A percentile compares a stretch with the other conserved stretches of the same genome.
phyloP scores from a whole-genome alignment of 2,888 invertebrate genomes.

The Chirona hameri region DNA sequence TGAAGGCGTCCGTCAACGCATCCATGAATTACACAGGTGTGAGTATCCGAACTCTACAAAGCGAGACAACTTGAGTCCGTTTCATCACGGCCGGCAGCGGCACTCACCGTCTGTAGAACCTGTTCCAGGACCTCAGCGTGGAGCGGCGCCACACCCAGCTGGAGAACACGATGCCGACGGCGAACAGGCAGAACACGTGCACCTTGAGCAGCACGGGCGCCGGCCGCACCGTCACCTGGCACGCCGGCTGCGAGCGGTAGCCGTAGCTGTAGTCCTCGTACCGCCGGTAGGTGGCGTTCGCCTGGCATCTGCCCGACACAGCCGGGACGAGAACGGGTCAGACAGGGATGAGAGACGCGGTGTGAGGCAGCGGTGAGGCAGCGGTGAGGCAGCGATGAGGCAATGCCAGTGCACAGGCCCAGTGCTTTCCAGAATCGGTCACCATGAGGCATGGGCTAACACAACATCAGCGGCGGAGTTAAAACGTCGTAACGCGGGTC shows the following conservation, averaged over 20 bases:
- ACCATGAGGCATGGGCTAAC: too few species aligned
- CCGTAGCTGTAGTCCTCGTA: conserved; percentile 6
- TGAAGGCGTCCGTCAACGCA: too few species aligned
- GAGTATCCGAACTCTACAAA: too few species aligned
- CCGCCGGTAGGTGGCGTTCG: not conserved
- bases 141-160: conserved; percentile 92
- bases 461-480: too few species aligned
- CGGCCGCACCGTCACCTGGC: conserved; percentile 67
- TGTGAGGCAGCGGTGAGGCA: too few species aligned
- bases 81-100: too few species aligned
- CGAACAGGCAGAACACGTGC: conserved; percentile 76
- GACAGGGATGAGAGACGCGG: not conserved
- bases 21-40: too few species aligned
- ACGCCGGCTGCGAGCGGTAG: conserved; percentile 45
- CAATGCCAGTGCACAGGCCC: too few species aligned
- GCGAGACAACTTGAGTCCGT: too few species aligned
- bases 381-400: too few species aligned
- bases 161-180: conserved; percentile 80
- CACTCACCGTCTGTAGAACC: conserved; percentile 74
- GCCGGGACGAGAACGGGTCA: not conserved
- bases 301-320: conserved; percentile 4
- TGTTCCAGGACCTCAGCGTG: conserved; percentile 77
- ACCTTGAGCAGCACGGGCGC: conserved; percentile 77
- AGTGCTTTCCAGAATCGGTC: too few species aligned
- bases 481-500: too few species aligned